Evolutionary conservation across 1,140 invertebrate species (phyloP).

Genomic region (Trachelipus rathkii): DNA sequence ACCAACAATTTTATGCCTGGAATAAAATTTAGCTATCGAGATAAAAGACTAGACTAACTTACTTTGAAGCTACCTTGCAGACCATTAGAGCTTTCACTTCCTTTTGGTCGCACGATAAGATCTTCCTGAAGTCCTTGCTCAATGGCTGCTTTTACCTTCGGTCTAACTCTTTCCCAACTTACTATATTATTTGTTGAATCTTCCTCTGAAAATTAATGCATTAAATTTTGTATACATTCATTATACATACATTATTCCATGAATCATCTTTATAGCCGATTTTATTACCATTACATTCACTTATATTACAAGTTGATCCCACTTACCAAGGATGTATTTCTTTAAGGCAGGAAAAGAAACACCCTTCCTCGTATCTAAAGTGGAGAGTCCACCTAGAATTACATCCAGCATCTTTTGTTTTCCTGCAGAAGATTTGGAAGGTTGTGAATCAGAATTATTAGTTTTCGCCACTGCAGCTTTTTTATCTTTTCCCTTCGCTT

Average conservation of each 20-base stretch:
- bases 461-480: not conserved
- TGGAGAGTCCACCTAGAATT: not conserved
- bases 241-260: no score
- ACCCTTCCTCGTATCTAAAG: not conserved
- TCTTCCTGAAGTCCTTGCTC: not conserved
- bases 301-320: not conserved
- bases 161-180: not conserved
- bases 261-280: no score
- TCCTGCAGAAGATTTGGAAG: not conserved
- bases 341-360: not conserved
- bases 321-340: not conserved
- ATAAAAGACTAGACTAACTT: no score
- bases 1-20: no score
- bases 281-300: no score
- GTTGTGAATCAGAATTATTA: not conserved
- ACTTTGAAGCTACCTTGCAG: not conserved
- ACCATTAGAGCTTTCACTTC: not conserved
- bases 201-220: not conserved
- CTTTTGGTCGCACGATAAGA: not conserved
- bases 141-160: not conserved
- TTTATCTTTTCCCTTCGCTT: not conserved
- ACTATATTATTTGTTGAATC: not conserved
- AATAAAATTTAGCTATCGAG: no score
- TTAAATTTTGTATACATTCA: no score
- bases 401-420: not conserved